Base-by-base conservation (phyloP, 2,888 invertebrate genomes). In the Idaea dimidiata region DNA sequence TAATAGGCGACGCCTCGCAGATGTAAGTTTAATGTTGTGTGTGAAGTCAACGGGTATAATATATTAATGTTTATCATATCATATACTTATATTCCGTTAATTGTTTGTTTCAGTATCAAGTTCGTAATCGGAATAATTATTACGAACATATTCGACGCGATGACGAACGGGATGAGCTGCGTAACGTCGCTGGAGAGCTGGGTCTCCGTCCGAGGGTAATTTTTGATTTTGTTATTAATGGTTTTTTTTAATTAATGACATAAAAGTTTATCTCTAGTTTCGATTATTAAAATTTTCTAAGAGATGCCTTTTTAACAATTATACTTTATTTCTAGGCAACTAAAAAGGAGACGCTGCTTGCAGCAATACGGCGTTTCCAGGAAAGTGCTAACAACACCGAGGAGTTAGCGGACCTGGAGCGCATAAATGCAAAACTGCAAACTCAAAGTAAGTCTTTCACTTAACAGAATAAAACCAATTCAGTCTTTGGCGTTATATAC, bases 1-100 rank as follows among this genome's bases (percentile, higher is more conserved):
- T 55, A 81, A 82, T 60, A 68, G 86, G 24, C 60, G 71, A 3
- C 81, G 84, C 2, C 71, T 84, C 0, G 76, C 82, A 56, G 60
- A 69, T 58, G 86, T 86, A 68, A 72, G 80, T 71, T 62, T 54
- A 55, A 18, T 60, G 7, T 18, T 18, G 10, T 17, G 16, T 58
- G 16, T 43, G n/a, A 55, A 54, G 54, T 59, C 5, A 24, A 14
- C 55, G 17, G 31, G 54, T n/a, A 61, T 31, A n/a, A n/a, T 43
- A 8, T 17, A 33, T 54, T 54, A 33, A 16, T 24, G 16, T 57
- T 57, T 17, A 57, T 43, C 31, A 57, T 54, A n/a, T n/a, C n/a
- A n/a, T n/a, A n/a, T n/a, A n/a, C n/a, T 55, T 57, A 57, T 17
- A 57, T n/a, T n/a, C n/a, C n/a, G n/a, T n/a, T 61, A 17, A 16